Evolutionary conservation across 2,113 vertebrate genomes (phyloP).

Genomic region (Sinocyclocheilus anshuiensis): DNA sequence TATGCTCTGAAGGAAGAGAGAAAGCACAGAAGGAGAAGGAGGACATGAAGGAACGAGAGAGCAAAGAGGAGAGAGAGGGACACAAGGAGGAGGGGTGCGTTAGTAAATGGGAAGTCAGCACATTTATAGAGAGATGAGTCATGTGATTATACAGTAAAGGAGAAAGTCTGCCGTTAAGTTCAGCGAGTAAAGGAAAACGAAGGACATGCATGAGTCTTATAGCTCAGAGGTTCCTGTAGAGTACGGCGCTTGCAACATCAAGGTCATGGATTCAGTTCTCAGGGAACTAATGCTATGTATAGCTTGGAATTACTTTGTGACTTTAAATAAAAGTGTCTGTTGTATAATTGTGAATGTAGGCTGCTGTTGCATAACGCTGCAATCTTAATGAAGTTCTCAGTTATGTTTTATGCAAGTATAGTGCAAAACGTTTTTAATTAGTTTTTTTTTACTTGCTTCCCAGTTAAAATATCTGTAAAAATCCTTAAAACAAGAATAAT

Average conservation of each 20-base stretch:
- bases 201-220: conserved; percentile 18
- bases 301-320: neutral
- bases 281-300: neutral
- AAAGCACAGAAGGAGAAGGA: conserved; percentile 30
- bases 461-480: neutral
- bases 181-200: neutral
- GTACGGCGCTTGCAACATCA: too few species aligned
- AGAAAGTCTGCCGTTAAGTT: neutral
- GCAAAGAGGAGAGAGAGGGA: neutral
- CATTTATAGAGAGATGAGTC: conserved; percentile 1
- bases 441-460: neutral
- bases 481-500: neutral
- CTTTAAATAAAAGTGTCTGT: neutral
- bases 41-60: conserved; percentile 4
- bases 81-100: conserved; percentile 1
- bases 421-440: neutral
- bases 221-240: neutral
- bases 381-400: neutral
- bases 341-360: conserved; percentile 4
- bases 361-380: neutral
- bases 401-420: neutral
- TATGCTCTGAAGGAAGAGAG: conserved; percentile 67
- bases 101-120: conserved; percentile 39
- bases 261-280: neutral
- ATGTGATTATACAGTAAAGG: conserved; percentile 13